Conservation (phyloP, 2,113 vertebrate species). For the Odontesthes bonariensis region DNA sequence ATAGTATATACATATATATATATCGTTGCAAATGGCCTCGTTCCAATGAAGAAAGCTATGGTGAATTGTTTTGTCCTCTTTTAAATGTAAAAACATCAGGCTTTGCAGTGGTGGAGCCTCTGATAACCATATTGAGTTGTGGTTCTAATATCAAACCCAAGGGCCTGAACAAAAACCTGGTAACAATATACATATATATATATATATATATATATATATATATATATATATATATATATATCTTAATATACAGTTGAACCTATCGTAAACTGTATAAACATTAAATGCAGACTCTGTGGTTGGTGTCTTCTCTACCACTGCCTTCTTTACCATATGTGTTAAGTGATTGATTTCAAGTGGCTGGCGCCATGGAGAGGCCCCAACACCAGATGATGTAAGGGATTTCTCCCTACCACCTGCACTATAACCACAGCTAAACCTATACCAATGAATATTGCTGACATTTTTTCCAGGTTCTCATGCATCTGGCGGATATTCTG, state of each 20-base stretch:
- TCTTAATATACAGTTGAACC: conserved; percentile 4
- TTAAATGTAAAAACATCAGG: conserved; percentile 46
- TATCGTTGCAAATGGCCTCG: not conserved
- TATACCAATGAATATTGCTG: conserved; percentile 15
- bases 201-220: not conserved
- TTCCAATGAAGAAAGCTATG: not conserved
- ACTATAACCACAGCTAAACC: conserved; percentile 37
- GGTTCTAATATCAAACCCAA: conserved; percentile 31
- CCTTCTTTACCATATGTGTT: conserved; percentile 25
- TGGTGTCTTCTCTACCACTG: not conserved
- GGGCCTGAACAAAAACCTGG: conserved; percentile 6
- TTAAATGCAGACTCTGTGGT: conserved; percentile 21
- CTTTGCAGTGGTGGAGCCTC: conserved; percentile 32
- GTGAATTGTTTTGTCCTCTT: conserved; percentile 27
- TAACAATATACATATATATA: conserved; percentile 14
- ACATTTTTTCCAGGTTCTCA: not conserved
- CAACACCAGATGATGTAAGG: conserved; percentile 33
- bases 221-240: conserved; percentile 6
- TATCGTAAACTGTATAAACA: conserved; percentile 9
- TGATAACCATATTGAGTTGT: not conserved
- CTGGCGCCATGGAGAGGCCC: conserved; percentile 22
- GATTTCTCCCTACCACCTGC: conserved; percentile 23
- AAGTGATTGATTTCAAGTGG: conserved; percentile 43
- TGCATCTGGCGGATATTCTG: conserved; percentile 13
- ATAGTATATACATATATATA: too few relatives aligned